phyloP scores from a whole-genome alignment of 2,888 invertebrate genomes.

The Busseola fusca region DNA sequence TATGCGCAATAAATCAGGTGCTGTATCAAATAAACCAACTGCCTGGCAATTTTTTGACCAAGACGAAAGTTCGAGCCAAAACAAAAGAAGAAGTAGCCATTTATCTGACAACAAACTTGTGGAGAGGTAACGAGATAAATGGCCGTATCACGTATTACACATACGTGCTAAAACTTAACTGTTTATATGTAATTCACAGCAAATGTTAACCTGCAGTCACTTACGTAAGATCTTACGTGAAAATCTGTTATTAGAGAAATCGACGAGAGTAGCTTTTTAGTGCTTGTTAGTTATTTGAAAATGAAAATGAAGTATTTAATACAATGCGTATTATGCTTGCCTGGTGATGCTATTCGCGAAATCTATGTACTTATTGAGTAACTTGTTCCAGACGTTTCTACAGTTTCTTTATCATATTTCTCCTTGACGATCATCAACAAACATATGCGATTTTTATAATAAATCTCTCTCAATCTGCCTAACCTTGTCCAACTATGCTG shows the following conservation, averaged over 20 bases:
- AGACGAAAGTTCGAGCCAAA: not conserved
- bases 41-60: too few species aligned
- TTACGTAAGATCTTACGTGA: constrained; percentile 43
- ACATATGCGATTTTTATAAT: not conserved
- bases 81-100: not conserved
- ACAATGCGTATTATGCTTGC: not conserved
- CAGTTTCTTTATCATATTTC: not conserved
- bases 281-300: constrained; percentile 15
- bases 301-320: not conserved
- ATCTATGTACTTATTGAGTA: not conserved
- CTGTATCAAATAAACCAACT: too few species aligned
- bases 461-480: not conserved
- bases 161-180: constrained; percentile 33
- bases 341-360: not conserved
- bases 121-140: constrained; percentile 4
- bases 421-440: not conserved
- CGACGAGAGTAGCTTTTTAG: constrained; percentile 20
- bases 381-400: not conserved
- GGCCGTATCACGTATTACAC: constrained; percentile 28
- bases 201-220: constrained; percentile 27
- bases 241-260: constrained; percentile 42
- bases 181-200: constrained; percentile 36
- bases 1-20: not conserved
- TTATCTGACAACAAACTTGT: not conserved
- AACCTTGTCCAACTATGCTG: not conserved